Evolutionary conservation across 2,113 vertebrate genomes (phyloP), one percentile per base, ranked within the genome.

Genomic region (Podilymbus podiceps): DNA sequence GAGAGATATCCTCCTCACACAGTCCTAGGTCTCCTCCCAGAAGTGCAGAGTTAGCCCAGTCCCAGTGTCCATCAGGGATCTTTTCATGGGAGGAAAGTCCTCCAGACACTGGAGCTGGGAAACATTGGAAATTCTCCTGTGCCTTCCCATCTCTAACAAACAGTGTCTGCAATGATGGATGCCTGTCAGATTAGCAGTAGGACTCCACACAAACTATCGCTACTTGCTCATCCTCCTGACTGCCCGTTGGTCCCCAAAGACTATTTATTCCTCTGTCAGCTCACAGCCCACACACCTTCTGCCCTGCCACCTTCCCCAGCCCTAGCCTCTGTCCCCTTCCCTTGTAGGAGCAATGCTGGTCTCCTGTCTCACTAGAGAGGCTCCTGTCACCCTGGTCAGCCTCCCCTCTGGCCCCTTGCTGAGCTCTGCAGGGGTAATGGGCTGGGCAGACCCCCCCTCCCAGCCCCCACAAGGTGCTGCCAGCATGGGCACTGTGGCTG

Each of bases 371-470:
- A 7, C 2, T 4, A 2, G 19, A 69, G 27, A 79, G 27, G 6
- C 6, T 83, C 53, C 33, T 60, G 11, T 40, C 3, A 7, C 8
- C 5, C 14, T 40, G 23, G 6, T 8, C 35, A 72, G 38, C 8
- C 60, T 75, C 12, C 21, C 1, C 8, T 62, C 30, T 7, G 0
- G 4, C 13, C 25, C 19, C 22, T 18, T 2, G 1, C 1, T 4
- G 35, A 15, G 15, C 4, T 66, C 49, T 59, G 3, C 7, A 2
- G 2, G 8, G 6, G 5, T 40, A 80, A 44, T 5, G 1, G 22
- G 5, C 8, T 50, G 21, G 27, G 13, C 24, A 84, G 46, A 85
- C 22, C 2, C 60, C 12, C 12, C 2, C 9, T 91, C 22, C 31
- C 21, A n/a, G 15, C 3, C 25, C 10, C 22, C 4, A 35, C 9